phyloP scores from a whole-genome alignment of 2,113 vertebrate species.

The Pampusana beccarii region DNA sequence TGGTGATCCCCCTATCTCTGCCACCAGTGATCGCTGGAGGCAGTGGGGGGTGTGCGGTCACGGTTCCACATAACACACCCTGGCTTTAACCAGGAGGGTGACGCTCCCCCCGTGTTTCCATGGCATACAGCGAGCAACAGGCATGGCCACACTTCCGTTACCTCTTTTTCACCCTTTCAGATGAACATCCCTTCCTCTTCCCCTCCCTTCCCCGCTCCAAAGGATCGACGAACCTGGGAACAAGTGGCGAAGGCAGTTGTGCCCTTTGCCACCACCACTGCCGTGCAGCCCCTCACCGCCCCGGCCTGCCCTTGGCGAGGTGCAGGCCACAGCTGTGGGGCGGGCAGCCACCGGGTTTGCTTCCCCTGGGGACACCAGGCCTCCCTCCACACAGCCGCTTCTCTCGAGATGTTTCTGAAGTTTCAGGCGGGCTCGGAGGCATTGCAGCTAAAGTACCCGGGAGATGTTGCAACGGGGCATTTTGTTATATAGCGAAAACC shows the following conservation, averaged over 20 bases:
- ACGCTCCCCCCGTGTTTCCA: background rate
- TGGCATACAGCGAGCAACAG: fast-evolving
- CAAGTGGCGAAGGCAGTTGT: fast-evolving
- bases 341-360: background rate
- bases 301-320: fast-evolving
- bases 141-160: background rate
- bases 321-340: background rate
- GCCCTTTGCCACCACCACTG: background rate
- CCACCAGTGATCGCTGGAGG: background rate
- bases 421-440: background rate
- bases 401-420: background rate
- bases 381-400: background rate
- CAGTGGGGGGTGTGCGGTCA: background rate
- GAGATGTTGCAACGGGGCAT: background rate
- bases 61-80: background rate
- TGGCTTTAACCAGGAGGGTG: background rate
- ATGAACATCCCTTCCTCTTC: background rate
- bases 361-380: background rate
- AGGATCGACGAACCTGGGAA: background rate
- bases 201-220: background rate
- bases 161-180: background rate
- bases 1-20: background rate
- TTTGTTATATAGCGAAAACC: background rate
- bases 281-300: background rate
- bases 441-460: background rate